Conservation (phyloP, 2,888 invertebrate species). For the Trilocha varians region DNA sequence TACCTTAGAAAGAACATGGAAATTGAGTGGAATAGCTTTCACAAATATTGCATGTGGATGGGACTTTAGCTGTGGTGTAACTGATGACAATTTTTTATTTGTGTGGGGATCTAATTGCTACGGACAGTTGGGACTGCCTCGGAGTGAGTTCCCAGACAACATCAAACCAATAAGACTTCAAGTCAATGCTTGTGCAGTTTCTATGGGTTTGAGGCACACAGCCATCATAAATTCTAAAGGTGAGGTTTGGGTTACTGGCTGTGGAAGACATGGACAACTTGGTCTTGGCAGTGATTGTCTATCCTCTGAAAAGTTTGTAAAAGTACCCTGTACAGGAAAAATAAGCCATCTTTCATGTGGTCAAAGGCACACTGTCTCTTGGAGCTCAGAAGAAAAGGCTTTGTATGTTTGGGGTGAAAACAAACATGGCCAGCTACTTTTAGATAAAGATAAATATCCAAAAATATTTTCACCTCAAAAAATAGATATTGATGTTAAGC, state of each 20-base stretch:
- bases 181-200: constrained; percentile 70
- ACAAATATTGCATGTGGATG: constrained; percentile 83
- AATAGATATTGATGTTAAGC: constrained; percentile 69
- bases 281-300: constrained; percentile 65
- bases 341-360: constrained; percentile 82
- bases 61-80: constrained; percentile 85
- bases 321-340: constrained; percentile 69
- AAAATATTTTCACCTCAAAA: constrained; percentile 69
- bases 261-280: constrained; percentile 79
- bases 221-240: constrained; percentile 76
- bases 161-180: constrained; percentile 50
- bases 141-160: constrained; percentile 50
- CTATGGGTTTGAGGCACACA: constrained; percentile 81
- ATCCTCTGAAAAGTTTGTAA: constrained; percentile 54
- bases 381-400: constrained; percentile 67
- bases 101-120: constrained; percentile 89
- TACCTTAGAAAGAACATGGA: constrained; percentile 75
- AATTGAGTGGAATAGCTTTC: constrained; percentile 69
- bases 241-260: constrained; percentile 77
- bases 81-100: constrained; percentile 78
- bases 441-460: constrained; percentile 64
- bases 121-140: constrained; percentile 81
- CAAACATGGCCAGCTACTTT: constrained; percentile 83
- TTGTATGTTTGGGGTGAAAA: constrained; percentile 88
- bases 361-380: constrained; percentile 83